phyloP scores from a whole-genome alignment of 2,113 vertebrate genomes.

The Silurus meridionalis region DNA sequence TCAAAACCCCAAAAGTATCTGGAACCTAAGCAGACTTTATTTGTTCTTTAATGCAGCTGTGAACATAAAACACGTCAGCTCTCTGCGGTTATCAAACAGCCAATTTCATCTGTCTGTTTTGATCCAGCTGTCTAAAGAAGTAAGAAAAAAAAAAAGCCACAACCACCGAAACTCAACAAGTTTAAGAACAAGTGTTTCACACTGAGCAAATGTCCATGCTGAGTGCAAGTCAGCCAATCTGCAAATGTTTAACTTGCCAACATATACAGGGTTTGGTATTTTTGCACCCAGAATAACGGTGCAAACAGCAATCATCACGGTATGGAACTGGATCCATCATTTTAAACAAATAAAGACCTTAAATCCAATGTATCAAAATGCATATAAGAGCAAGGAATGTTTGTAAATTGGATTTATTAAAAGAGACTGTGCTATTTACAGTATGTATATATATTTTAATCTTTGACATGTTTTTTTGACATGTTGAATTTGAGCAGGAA shows the following conservation, averaged over 20 bases:
- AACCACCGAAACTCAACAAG: not conserved
- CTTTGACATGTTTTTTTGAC: no score
- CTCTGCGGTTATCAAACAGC: slow-evolving; percentile 44
- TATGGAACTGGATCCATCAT: not conserved
- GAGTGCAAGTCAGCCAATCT: slow-evolving; percentile 1
- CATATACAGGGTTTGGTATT: not conserved
- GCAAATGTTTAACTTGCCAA: not conserved
- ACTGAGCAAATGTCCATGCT: slow-evolving; percentile 4
- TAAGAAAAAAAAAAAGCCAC: slow-evolving; percentile 8
- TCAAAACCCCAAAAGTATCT: slow-evolving; percentile 36
- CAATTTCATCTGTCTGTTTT: slow-evolving; percentile 35
- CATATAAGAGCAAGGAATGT: not conserved
- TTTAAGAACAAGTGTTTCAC: slow-evolving; percentile 14
- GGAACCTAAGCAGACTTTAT: slow-evolving; percentile 41
- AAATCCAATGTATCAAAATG: not conserved
- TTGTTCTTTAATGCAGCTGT: slow-evolving; percentile 41
- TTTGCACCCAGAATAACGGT: not conserved
- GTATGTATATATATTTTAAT: no score
- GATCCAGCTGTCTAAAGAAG: slow-evolving; percentile 21
- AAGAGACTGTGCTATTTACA: not conserved
- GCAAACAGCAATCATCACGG: slow-evolving; percentile 5
- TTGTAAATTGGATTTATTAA: not conserved
- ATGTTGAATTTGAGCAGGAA: not conserved
- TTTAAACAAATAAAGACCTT: not conserved
- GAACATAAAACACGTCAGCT: slow-evolving; percentile 26